Conservation (phyloP, 2,797 vertebrate genomes). For the Liparis tanakae region DNA sequence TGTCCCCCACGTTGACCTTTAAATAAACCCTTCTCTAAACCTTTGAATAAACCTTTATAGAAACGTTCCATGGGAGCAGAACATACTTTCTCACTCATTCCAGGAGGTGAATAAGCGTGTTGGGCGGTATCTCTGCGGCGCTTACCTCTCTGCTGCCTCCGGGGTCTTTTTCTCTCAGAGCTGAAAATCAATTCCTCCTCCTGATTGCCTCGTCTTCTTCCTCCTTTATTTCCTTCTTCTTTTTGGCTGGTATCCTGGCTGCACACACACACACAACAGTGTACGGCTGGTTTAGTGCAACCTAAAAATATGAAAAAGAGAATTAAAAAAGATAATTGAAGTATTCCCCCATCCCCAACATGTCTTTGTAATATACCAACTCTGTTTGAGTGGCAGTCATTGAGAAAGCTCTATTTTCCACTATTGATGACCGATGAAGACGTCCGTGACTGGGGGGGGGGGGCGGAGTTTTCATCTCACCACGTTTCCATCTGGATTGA, state of each 20-base stretch:
- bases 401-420: neutral
- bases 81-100: slow-evolving; percentile 30
- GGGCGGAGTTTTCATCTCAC: neutral
- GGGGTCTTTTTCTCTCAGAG: slow-evolving; percentile 41
- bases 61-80: neutral
- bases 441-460: neutral
- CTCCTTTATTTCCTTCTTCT: slow-evolving; percentile 8
- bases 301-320: too few relatives aligned
- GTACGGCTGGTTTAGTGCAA: neutral
- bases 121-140: slow-evolving; percentile 19
- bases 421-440: slow-evolving; percentile 14
- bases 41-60: slow-evolving; percentile 17
- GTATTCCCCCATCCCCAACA: neutral
- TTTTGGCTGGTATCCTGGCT: slow-evolving; percentile 1
- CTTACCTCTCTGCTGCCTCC: slow-evolving; percentile 41
- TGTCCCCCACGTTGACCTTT: slow-evolving; percentile 29
- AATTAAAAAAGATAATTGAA: neutral
- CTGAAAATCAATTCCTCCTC: slow-evolving; percentile 66
- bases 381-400: neutral
- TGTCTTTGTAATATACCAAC: neutral
- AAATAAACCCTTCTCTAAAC: neutral
- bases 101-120: neutral
- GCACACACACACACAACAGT: slow-evolving; percentile 19
- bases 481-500: slow-evolving; percentile 16
- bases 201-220: slow-evolving; percentile 45